Percentiles rank a stretch among this genome's conserved stretches.
phyloP scores from a whole-genome alignment of 2,797 vertebrate genomes.

The Smutsia gigantea region DNA sequence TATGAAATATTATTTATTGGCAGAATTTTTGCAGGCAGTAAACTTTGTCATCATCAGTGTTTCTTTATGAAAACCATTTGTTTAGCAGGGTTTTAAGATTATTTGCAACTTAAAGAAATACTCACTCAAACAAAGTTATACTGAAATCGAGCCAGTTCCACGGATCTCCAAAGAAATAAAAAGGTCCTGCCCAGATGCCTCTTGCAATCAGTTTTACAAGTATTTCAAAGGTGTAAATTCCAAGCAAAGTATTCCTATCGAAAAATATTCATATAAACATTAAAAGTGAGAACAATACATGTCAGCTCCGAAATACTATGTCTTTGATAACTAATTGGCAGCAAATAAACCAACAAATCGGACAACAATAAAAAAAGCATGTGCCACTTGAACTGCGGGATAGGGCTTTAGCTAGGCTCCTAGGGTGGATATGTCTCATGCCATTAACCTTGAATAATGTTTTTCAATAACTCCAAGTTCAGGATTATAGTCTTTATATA shows the following conservation, averaged over 20 bases:
- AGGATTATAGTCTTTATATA: not conserved
- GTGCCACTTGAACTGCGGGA: not conserved
- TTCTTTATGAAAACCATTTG: slow-evolving; percentile 60
- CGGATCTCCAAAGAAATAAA: slow-evolving; percentile 92
- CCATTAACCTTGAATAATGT: not conserved
- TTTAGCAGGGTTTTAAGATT: slow-evolving; percentile 66
- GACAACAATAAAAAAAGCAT: not conserved
- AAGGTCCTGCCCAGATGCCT: slow-evolving; percentile 91
- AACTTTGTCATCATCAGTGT: not conserved
- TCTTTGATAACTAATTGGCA: not conserved
- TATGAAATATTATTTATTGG: not conserved
- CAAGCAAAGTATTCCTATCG: slow-evolving; percentile 90
- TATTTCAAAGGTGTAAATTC: slow-evolving; percentile 92
- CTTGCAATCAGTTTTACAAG: slow-evolving; percentile 91
- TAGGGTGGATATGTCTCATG: not conserved
- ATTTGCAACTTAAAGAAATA: slow-evolving; percentile 79
- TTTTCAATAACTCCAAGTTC: not conserved
- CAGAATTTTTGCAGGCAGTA: not conserved
- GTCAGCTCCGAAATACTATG: not conserved
- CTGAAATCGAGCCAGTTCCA: slow-evolving; percentile 94
- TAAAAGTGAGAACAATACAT: not conserved
- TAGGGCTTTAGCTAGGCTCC: not conserved
- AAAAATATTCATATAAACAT: not conserved
- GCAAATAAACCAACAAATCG: not conserved
- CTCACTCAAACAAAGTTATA: slow-evolving; percentile 93